phyloP scores from a whole-genome alignment of 2,797 vertebrate species.

The Taeniopygia guttata region DNA sequence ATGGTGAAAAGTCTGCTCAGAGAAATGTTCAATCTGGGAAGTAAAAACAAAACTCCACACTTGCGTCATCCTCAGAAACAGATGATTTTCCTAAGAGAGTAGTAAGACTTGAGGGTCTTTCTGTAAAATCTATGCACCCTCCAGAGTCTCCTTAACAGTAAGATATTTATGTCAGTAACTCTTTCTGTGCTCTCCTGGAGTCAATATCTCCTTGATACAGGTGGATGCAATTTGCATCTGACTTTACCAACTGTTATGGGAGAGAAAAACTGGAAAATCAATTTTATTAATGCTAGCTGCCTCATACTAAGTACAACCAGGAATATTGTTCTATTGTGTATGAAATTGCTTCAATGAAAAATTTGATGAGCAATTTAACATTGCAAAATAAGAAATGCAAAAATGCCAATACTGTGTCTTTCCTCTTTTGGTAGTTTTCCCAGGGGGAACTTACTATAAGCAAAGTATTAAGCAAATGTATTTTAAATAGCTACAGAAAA shows the following conservation, averaged over 20 bases:
- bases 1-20: neutral
- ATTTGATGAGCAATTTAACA: neutral
- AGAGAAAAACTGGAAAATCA: slow-evolving; percentile 4
- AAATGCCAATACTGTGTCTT: neutral
- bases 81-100: neutral
- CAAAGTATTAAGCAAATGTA: neutral
- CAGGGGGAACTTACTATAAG: neutral
- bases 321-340: slow-evolving; percentile 13
- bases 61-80: neutral
- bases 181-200: neutral
- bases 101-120: neutral
- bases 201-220: slow-evolving; percentile 40
- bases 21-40: neutral
- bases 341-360: neutral
- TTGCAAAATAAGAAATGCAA: neutral
- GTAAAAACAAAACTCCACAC: neutral
- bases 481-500: neutral
- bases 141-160: neutral
- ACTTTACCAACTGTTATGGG: slow-evolving; percentile 16
- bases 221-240: slow-evolving; percentile 48
- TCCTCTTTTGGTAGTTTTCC: neutral
- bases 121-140: neutral
- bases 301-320: neutral
- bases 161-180: neutral
- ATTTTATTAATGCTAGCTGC: slow-evolving; percentile 20